A percentile compares a stretch with the other conserved stretches of the same genome.
Conservation (phyloP, 2,113 vertebrate genomes). For the Oncorhynchus keta region DNA sequence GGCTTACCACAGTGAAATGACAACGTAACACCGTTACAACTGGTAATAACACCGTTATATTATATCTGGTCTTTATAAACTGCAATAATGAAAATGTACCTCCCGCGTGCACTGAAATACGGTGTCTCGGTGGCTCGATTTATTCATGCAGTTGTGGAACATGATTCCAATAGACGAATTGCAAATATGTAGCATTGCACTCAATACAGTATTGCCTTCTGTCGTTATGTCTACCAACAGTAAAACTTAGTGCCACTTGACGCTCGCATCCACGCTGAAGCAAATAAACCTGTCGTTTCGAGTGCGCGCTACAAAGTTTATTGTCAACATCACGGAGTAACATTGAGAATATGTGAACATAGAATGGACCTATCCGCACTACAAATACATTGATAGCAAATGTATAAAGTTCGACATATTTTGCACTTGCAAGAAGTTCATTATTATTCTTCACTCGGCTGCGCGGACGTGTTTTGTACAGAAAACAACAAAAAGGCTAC, state of each 20-base stretch:
- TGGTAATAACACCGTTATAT: no score
- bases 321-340: background rate
- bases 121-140: no score
- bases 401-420: background rate
- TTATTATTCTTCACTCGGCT: background rate
- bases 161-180: no score
- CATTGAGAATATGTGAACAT: background rate
- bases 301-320: background rate
- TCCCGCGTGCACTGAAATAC: no score
- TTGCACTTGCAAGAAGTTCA: background rate
- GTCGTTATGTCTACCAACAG: background rate
- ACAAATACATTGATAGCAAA: no score
- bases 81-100: no score
- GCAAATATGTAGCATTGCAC: no score
- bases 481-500: constrained; percentile 7
- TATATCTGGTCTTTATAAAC: no score
- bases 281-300: background rate
- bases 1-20: no score
- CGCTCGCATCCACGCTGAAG: constrained; percentile 4
- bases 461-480: no score
- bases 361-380: background rate
- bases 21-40: no score
- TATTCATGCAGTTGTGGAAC: no score
- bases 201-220: background rate
- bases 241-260: constrained; percentile 9